Percentiles rank a stretch among this genome's conserved stretches.
Evolutionary conservation across 2,113 vertebrate genomes (phyloP).

Genomic region (Hippocampus abdominalis): DNA sequence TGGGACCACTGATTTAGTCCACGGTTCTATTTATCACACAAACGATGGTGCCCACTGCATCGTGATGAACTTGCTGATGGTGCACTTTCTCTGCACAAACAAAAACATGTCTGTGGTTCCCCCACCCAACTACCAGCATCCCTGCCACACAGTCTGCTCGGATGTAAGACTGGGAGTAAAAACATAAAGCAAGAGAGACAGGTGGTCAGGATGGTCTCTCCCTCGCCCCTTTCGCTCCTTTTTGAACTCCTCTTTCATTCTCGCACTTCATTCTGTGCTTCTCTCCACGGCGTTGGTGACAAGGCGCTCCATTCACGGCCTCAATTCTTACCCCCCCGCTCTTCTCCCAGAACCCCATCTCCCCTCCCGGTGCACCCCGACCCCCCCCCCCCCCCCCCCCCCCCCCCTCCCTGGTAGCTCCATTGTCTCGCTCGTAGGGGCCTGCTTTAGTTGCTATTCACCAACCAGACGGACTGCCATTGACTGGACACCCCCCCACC

Average conservation of each 20-base stretch:
- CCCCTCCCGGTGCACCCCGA: constrained; percentile 47
- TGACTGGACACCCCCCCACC: constrained; percentile 60
- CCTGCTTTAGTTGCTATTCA: constrained; percentile 85
- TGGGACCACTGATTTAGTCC: background rate
- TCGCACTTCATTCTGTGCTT: constrained; percentile 75
- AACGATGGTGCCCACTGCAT: constrained; percentile 8
- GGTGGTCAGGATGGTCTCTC: constrained; percentile 72
- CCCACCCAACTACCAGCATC: constrained; percentile 36
- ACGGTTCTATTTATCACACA: background rate
- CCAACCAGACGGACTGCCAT: constrained; percentile 77
- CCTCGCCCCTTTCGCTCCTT: constrained; percentile 72
- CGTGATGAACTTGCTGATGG: constrained; percentile 60
- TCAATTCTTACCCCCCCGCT: constrained; percentile 68
- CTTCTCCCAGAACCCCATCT: constrained; percentile 48
- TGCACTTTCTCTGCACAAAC: constrained; percentile 53
- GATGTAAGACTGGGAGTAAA: constrained; percentile 51
- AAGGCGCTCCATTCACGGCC: constrained; percentile 75
- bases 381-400: constrained; percentile 61
- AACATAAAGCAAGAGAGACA: constrained; percentile 68
- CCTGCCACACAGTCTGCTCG: constrained; percentile 44
- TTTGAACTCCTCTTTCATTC: constrained; percentile 79
- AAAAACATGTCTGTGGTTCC: constrained; percentile 56
- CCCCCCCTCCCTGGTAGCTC: constrained; percentile 62
- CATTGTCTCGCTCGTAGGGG: constrained; percentile 75
- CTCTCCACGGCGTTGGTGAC: constrained; percentile 70